A percentile compares a stretch with the other conserved stretches of the same genome.
Conservation (phyloP, 2,888 invertebrate species). For the Germaria angustata region DNA sequence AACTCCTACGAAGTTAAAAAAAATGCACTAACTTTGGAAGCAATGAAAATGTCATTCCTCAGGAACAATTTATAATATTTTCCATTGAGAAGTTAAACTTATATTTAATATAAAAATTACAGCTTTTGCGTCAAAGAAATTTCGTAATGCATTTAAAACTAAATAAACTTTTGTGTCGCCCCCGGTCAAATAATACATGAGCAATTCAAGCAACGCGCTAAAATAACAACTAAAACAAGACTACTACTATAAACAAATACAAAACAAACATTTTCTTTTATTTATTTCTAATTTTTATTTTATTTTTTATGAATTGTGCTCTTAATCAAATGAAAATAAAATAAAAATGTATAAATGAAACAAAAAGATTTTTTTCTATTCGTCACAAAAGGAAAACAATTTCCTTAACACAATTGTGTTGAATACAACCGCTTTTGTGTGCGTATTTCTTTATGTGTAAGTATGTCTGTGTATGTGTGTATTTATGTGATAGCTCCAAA, state of each 20-base stretch:
- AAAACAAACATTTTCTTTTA: background rate
- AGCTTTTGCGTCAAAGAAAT: background rate
- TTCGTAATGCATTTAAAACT: background rate
- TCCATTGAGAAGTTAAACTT: too few species aligned
- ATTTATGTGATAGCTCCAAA: background rate
- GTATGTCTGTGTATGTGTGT: background rate
- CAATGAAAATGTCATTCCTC: too few species aligned
- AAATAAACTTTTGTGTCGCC: conserved; percentile 29
- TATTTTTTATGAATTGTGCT: conserved; percentile 3
- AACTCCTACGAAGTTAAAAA: too few species aligned
- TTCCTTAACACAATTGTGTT: conserved; percentile 38
- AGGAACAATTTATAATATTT: too few species aligned
- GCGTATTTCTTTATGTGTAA: background rate
- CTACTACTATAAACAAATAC: background rate
- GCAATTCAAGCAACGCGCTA: background rate
- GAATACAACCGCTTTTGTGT: background rate
- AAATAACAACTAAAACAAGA: background rate
- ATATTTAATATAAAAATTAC: too few species aligned
- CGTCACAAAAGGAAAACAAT: conserved; percentile 44
- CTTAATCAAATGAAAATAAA: conserved; percentile 34
- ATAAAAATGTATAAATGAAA: conserved; percentile 9
- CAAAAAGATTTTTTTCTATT: conserved; percentile 7
- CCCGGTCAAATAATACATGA: conserved; percentile 6
- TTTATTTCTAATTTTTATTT: conserved; percentile 10
- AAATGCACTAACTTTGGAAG: too few species aligned